phyloP scores from a whole-genome alignment of 2,888 invertebrate species.

The Monoplex corrugatus region DNA sequence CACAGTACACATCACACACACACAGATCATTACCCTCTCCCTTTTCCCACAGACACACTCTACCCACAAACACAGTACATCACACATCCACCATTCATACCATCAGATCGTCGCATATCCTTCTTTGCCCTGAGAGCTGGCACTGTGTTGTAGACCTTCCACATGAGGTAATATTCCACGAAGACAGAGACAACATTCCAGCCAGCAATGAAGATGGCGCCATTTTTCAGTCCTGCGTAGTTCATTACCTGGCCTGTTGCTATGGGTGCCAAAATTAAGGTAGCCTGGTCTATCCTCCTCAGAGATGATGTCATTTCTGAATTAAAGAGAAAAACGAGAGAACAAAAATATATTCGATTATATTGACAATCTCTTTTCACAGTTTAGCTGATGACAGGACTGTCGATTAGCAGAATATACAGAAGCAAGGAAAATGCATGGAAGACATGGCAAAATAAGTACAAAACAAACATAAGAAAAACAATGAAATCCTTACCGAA shows the following conservation, averaged over 20 bases:
- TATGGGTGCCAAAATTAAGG: conserved; percentile 83
- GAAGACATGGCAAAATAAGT: too few species aligned
- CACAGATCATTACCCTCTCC: too few species aligned
- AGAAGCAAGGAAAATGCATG: too few species aligned
- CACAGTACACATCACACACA: neutral
- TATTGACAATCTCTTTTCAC: too few species aligned
- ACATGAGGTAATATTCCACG: conserved; percentile 82
- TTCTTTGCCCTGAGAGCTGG: conserved; percentile 75
- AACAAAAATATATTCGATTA: neutral
- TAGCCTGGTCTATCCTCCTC: conserved; percentile 83
- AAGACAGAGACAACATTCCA: conserved; percentile 83
- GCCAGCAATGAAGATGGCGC: conserved; percentile 79
- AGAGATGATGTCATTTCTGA: conserved; percentile 83
- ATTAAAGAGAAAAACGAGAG: neutral
- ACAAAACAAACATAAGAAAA: too few species aligned
- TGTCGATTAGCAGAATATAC: too few species aligned
- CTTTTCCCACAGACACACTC: neutral
- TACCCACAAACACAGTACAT: neutral
- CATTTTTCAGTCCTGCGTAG: conserved; percentile 66
- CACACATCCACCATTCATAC: neutral
- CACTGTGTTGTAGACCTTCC: conserved; percentile 81
- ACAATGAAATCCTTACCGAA: too few species aligned
- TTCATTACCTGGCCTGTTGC: conserved; percentile 83
- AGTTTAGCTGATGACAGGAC: too few species aligned
- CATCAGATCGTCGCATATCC: neutral